Percentiles rank a stretch among this genome's conserved stretches.
Evolutionary conservation across 2,888 invertebrate genomes (phyloP).

Genomic region (Cryptus viduatorius): DNA sequence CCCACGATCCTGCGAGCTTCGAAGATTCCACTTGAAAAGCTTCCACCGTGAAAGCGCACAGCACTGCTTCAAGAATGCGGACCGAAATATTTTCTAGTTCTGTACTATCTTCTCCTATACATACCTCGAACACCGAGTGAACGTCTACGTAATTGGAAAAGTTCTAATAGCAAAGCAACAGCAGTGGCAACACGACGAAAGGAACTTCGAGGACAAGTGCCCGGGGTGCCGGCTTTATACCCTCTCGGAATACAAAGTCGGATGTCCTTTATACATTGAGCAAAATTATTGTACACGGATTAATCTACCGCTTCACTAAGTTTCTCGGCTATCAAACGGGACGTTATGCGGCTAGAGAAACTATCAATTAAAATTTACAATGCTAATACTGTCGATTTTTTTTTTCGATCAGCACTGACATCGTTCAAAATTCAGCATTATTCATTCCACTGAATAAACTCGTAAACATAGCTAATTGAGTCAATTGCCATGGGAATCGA

Average conservation of each 20-base stretch:
- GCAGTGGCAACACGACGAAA: constrained; percentile 21
- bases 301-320: too few relatives aligned
- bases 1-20: constrained; percentile 49
- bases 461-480: too few relatives aligned
- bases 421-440: too few relatives aligned
- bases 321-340: too few relatives aligned
- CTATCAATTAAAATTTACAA: too few relatives aligned
- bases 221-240: not conserved
- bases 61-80: constrained; percentile 51
- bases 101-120: not conserved
- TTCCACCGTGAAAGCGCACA: constrained; percentile 44
- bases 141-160: constrained; percentile 64
- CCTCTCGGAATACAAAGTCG: not conserved
- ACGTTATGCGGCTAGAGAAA: too few relatives aligned
- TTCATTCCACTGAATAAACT: too few relatives aligned
- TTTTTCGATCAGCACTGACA: too few relatives aligned
- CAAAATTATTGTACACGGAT: not conserved
- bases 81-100: constrained; percentile 60
- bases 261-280: not conserved
- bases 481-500: too few relatives aligned
- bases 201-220: constrained; percentile 22
- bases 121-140: constrained; percentile 21
- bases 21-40: constrained; percentile 65
- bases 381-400: too few relatives aligned
- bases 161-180: constrained; percentile 54